These are phyloP conservation scores for Engystomops pustulosus DNA, from an alignment of 2,113 vertebrate species.

Conservation along the genomic window DNA sequence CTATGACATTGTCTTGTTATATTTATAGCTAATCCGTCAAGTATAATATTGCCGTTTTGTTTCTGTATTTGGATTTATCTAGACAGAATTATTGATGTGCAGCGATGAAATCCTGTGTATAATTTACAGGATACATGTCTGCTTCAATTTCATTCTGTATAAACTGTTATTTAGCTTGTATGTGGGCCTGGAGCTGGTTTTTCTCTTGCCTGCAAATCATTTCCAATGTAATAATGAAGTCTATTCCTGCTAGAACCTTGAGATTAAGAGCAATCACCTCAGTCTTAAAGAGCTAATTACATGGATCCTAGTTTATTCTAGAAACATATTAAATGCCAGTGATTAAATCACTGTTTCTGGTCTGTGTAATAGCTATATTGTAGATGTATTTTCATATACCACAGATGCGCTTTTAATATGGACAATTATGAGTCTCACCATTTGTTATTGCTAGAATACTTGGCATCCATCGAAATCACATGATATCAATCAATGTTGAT, in stretches of 20 bases:
- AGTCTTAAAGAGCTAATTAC: not conserved
- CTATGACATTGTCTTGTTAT: not conserved
- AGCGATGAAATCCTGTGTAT: not conserved
- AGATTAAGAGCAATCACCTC: not conserved
- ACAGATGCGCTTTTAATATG: not conserved
- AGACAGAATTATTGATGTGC: conserved; percentile 2
- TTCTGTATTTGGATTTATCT: not conserved
- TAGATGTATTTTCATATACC: not conserved
- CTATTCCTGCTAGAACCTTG: conserved; percentile 2
- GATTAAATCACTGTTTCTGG: not conserved
- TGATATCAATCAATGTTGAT: too few relatives aligned
- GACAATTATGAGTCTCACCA: too few relatives aligned
- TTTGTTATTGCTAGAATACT: too few relatives aligned
- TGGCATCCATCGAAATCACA: too few relatives aligned
- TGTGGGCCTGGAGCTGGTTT: not conserved
- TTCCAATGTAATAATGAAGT: conserved; percentile 13
- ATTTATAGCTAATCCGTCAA: not conserved
- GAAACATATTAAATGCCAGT: not conserved
- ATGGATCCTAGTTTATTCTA: not conserved
- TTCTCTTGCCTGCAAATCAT: not conserved
- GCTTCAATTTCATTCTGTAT: not conserved
- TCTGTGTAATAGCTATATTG: not conserved
- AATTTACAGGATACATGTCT: not conserved
- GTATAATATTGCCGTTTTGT: not conserved
- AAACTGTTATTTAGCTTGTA: not conserved